Conservation (phyloP, 2,888 invertebrate species). For the Volucella inanis region DNA sequence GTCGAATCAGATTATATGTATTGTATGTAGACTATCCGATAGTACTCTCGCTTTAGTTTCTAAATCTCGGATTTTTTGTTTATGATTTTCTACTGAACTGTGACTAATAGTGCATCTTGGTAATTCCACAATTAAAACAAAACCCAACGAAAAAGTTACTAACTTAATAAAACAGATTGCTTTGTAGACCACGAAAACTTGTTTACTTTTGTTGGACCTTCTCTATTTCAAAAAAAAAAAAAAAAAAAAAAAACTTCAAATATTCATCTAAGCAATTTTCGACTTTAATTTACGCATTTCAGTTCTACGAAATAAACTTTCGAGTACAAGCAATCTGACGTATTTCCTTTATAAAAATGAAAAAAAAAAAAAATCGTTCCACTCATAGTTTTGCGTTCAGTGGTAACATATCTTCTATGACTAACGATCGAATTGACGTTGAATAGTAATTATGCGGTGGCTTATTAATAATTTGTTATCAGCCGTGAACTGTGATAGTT, state of each 20-base stretch:
- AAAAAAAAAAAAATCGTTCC: background rate
- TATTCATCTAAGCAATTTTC: background rate
- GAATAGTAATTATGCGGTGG: constrained; percentile 35
- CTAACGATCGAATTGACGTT: constrained; percentile 20
- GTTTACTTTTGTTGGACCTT: constrained; percentile 27
- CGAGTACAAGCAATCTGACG: constrained; percentile 17
- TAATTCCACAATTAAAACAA: constrained; percentile 21
- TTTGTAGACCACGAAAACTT: constrained; percentile 5
- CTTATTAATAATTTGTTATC: constrained; percentile 27
- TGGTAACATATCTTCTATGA: constrained; percentile 27
- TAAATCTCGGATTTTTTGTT: constrained; percentile 3
- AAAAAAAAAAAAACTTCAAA: background rate
- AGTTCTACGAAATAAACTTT: constrained; percentile 17
- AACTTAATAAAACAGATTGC: background rate
- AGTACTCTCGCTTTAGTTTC: background rate
- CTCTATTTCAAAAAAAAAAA: background rate
- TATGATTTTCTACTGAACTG: constrained; percentile 17
- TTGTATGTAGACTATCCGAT: too few relatives aligned
- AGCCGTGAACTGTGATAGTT: constrained; percentile 10
- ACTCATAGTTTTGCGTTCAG: background rate
- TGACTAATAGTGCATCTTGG: constrained; percentile 39
- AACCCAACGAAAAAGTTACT: background rate
- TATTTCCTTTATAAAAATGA: constrained; percentile 38
- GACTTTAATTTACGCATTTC: constrained; percentile 34
- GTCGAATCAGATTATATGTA: too few relatives aligned